A percentile compares a stretch with the other conserved stretches of the same genome.
Evolutionary conservation across 2,113 vertebrate species (phyloP).

Genomic region (Callopanchax toddi): DNA sequence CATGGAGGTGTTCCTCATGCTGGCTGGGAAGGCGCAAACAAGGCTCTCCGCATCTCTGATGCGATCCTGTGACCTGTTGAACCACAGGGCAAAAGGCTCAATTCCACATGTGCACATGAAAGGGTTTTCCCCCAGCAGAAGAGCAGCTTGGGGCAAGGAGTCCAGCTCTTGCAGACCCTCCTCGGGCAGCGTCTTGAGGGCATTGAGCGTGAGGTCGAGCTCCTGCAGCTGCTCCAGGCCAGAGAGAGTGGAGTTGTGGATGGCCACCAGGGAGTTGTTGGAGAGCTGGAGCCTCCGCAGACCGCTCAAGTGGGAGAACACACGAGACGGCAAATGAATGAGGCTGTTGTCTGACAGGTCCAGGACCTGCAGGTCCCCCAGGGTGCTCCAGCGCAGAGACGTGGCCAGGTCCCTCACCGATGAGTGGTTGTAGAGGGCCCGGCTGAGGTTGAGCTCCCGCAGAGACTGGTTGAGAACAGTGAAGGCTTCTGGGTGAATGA

Average conservation of each 20-base stretch:
- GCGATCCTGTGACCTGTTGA: conserved; percentile 72
- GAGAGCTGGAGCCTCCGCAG: conserved; percentile 72
- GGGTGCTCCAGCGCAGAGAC: conserved; percentile 62
- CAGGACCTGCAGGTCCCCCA: conserved; percentile 52
- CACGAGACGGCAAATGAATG: conserved; percentile 57
- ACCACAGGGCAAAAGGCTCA: conserved; percentile 76
- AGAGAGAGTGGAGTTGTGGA: conserved; percentile 76
- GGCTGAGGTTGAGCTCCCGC: conserved; percentile 82
- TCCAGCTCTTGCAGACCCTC: conserved; percentile 77
- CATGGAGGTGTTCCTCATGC: conserved; percentile 77
- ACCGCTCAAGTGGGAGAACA: conserved; percentile 50
- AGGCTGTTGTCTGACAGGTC: conserved; percentile 76
- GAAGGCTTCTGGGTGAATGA: conserved; percentile 80
- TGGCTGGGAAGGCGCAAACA: conserved; percentile 68
- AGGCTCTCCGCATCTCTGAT: conserved; percentile 65
- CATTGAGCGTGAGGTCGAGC: conserved; percentile 79
- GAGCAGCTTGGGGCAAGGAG: conserved; percentile 46
- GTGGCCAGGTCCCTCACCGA: conserved; percentile 55
- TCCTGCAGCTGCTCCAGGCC: conserved; percentile 75
- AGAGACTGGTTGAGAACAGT: conserved; percentile 68
- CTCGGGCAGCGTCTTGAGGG: conserved; percentile 70
- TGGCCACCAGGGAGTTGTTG: conserved; percentile 81
- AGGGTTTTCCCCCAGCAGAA: conserved; percentile 78
- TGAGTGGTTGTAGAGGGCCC: conserved; percentile 79
- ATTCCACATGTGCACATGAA: conserved; percentile 80